phyloP scores from a whole-genome alignment of 2,888 invertebrate species.

The Parnassius mnemosyne region DNA sequence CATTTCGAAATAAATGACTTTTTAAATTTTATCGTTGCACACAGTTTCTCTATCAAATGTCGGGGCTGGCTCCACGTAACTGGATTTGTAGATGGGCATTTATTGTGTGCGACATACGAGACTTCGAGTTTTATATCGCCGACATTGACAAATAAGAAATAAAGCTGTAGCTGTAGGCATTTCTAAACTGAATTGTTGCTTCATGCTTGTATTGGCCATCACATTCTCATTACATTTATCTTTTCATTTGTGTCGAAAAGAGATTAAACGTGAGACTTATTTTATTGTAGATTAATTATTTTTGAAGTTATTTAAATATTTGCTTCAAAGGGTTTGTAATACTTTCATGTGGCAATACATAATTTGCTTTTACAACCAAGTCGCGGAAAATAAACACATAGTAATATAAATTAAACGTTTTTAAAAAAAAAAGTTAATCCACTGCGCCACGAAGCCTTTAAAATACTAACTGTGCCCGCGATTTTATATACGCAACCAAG shows the following conservation, averaged over 20 bases:
- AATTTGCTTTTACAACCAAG: too few species aligned
- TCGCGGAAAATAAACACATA: too few species aligned
- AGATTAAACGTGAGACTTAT: background rate
- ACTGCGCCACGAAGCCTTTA: too few species aligned
- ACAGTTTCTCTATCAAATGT: slow-evolving; percentile 81
- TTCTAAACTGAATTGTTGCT: slow-evolving; percentile 40
- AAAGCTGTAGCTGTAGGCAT: slow-evolving; percentile 40
- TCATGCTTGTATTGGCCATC: slow-evolving; percentile 42
- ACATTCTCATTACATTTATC: slow-evolving; percentile 35
- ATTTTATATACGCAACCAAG: too few species aligned
- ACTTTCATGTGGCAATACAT: too few species aligned
- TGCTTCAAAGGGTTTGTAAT: too few species aligned
- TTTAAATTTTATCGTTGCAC: slow-evolving; percentile 81
- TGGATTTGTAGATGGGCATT: slow-evolving; percentile 74
- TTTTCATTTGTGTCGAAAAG: slow-evolving; percentile 26
- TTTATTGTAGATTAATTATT: too few species aligned
- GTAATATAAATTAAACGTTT: too few species aligned
- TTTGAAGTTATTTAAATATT: too few species aligned
- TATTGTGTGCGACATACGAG: slow-evolving; percentile 73
- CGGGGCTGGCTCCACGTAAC: slow-evolving; percentile 74
- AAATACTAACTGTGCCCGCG: too few species aligned
- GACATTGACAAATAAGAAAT: slow-evolving; percentile 55
- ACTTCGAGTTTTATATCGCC: slow-evolving; percentile 66
- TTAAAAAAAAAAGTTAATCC: too few species aligned
- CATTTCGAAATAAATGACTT: slow-evolving; percentile 81